Evolutionary conservation across 2,113 vertebrate genomes (phyloP).

Genomic region (Pomatostomus ruficeps): DNA sequence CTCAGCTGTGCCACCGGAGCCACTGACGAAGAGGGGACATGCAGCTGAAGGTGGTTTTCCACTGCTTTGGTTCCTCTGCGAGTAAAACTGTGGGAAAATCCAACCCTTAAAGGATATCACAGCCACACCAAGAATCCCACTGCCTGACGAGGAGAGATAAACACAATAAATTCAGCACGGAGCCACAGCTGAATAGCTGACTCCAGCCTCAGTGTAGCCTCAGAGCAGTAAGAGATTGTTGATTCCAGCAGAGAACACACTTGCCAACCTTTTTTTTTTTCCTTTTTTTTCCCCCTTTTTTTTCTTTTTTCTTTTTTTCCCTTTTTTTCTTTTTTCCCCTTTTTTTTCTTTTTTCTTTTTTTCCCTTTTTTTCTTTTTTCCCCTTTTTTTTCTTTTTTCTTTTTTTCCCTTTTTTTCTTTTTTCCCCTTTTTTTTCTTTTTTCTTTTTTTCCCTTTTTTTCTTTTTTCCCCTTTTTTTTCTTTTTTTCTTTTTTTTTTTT

Average conservation of each 20-base stretch:
- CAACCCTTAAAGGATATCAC: not conserved
- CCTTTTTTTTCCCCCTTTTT: not conserved
- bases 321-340: not conserved
- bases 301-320: not conserved
- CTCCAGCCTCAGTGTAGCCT: slow-evolving; percentile 10
- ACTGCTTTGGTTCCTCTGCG: not conserved
- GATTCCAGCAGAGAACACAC: not conserved
- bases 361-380: not conserved
- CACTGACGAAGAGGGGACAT: not conserved
- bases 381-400: not conserved
- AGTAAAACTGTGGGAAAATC: not conserved
- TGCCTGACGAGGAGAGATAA: not conserved
- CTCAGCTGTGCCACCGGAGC: not conserved
- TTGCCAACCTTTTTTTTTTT: not conserved
- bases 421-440: not conserved
- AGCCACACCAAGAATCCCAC: not conserved
- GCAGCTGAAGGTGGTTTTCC: not conserved
- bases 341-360: not conserved
- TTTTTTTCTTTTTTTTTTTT: not conserved
- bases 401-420: not conserved
- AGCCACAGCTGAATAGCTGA: not conserved
- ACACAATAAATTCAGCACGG: not conserved
- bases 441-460: not conserved
- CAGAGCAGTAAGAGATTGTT: not conserved
- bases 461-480: not conserved